phyloP scores from a whole-genome alignment of 1,140 invertebrate genomes.

The Acyrthosiphon pisum region DNA sequence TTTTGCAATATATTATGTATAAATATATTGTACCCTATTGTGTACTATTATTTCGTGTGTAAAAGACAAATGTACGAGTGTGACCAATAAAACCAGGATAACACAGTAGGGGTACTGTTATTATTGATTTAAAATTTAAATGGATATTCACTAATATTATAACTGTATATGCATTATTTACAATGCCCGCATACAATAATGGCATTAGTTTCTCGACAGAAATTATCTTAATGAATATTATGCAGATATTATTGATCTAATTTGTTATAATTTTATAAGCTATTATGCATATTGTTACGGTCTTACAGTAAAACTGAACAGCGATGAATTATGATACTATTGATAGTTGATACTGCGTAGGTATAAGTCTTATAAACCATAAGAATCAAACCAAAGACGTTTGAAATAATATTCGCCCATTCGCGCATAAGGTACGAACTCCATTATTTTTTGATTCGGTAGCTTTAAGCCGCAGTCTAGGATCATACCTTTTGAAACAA shows the following conservation, averaged over 20 bases:
- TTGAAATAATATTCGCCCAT: not conserved
- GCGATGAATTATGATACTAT: no score
- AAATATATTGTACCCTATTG: not conserved
- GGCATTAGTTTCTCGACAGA: not conserved
- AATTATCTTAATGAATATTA: not conserved
- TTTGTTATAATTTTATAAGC: no score
- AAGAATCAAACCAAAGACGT: not conserved
- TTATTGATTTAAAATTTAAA: not conserved
- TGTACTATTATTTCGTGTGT: not conserved
- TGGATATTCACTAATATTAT: not conserved
- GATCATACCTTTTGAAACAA: not conserved
- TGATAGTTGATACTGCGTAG: not conserved
- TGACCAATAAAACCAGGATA: not conserved
- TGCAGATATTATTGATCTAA: not conserved
- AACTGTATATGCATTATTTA: not conserved
- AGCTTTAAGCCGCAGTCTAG: not conserved
- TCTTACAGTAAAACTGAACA: not conserved
- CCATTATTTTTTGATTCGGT: not conserved
- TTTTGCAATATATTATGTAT: no score
- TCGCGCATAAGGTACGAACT: not conserved
- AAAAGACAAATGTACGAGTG: not conserved
- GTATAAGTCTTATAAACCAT: not conserved
- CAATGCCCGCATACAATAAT: not conserved
- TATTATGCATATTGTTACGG: no score
- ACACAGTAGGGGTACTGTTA: not conserved